Evolutionary conservation across 2,888 invertebrate genomes (phyloP).

Genomic region (Hydropsyche betteni): DNA sequence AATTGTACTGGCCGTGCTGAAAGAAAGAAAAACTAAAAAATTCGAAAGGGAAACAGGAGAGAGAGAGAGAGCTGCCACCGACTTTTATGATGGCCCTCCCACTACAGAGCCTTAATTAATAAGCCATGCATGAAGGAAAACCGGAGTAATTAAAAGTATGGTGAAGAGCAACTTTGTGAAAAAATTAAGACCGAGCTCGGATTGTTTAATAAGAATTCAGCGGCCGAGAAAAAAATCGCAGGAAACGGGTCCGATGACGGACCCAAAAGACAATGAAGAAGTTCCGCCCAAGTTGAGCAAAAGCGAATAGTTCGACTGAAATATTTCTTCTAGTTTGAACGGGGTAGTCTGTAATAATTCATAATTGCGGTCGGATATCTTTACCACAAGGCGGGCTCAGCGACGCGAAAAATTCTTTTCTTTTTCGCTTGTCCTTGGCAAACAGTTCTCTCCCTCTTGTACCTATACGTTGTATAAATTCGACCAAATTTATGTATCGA

Average conservation of each 20-base stretch:
- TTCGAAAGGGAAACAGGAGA: conserved; percentile 6
- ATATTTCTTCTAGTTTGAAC: conserved; percentile 26
- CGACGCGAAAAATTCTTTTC: conserved; percentile 8
- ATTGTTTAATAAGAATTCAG: conserved; percentile 43
- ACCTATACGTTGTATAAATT: too few species aligned
- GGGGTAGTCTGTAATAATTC: conserved; percentile 23
- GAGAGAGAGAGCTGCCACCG: conserved; percentile 18
- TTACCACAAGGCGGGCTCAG: not conserved
- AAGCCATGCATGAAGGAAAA: conserved; percentile 51
- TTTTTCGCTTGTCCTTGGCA: not conserved
- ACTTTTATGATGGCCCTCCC: conserved; percentile 41
- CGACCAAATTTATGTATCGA: too few species aligned
- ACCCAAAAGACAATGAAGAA: conserved; percentile 24
- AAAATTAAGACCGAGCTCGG: conserved; percentile 44
- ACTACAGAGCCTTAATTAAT: conserved; percentile 48
- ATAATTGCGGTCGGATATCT: conserved; percentile 22
- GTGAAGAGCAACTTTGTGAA: conserved; percentile 45
- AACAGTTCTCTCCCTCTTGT: too few species aligned
- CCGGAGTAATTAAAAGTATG: conserved; percentile 50
- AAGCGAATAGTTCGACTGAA: conserved; percentile 21
- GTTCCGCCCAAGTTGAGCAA: not conserved
- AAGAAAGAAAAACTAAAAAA: conserved; percentile 14
- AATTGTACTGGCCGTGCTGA: too few species aligned
- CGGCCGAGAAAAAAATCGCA: conserved; percentile 6
- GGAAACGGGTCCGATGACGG: not conserved